Percentiles rank a stretch among this genome's conserved stretches.
phyloP scores from a whole-genome alignment of 2,113 vertebrate species.

The Prietella phreatophila region DNA sequence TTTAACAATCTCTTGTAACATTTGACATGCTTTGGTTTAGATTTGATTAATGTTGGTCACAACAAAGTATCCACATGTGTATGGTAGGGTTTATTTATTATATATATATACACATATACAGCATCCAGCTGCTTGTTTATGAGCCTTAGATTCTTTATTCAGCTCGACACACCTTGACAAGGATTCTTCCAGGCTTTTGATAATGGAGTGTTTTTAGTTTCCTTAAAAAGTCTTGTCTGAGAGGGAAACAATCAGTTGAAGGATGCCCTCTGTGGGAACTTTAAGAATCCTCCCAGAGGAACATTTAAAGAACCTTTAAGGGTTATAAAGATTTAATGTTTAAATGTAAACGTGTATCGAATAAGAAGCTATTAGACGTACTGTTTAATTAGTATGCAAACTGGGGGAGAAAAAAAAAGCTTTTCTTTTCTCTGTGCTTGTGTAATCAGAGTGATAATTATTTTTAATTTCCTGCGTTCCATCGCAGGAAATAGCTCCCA shows the following conservation, averaged over 20 bases:
- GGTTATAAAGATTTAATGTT: neutral
- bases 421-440: neutral
- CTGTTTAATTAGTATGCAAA: neutral
- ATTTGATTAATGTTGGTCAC: neutral
- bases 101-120: neutral
- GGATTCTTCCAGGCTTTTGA: neutral
- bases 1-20: neutral
- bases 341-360: neutral
- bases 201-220: neutral
- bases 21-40: neutral
- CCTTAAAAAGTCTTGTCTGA: neutral
- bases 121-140: neutral
- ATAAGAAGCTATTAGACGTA: neutral
- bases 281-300: neutral
- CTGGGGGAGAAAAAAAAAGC: neutral
- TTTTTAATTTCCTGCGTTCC: neutral
- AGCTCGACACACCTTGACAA: neutral
- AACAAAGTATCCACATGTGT: neutral
- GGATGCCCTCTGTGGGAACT: neutral
- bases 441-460: conserved; percentile 15
- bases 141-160: neutral
- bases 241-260: neutral
- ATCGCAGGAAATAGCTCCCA: neutral
- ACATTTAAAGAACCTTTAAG: neutral
- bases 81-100: too few species aligned